These are phyloP conservation scores for Thera britannica DNA, from an alignment of 2,888 invertebrate genomes.

Conservation along the genomic window DNA sequence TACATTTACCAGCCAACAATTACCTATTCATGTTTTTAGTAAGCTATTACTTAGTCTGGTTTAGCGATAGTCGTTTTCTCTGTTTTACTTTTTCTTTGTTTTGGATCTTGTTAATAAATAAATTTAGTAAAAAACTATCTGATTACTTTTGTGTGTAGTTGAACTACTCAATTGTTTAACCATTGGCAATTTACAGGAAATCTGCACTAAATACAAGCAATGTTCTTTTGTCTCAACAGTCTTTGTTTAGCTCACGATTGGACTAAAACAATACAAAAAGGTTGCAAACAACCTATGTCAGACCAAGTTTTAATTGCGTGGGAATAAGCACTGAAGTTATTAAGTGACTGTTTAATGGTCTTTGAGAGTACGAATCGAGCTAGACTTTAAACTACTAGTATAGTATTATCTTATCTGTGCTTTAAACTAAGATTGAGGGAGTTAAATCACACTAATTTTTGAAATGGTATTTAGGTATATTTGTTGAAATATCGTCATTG, in stretches of 20 bases:
- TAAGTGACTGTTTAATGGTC: slow-evolving; percentile 9
- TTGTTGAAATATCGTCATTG: no score
- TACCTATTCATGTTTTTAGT: no score
- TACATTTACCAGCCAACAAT: no score
- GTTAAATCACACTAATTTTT: no score
- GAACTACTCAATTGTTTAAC: neutral
- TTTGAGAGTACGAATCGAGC: neutral
- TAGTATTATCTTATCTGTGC: no score
- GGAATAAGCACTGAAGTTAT: slow-evolving; percentile 7
- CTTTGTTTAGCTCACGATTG: slow-evolving; percentile 77
- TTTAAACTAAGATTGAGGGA: neutral
- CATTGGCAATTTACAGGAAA: slow-evolving; percentile 51
- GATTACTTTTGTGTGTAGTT: neutral
- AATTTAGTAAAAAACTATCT: neutral
- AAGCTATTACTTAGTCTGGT: no score
- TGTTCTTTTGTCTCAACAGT: slow-evolving; percentile 68
- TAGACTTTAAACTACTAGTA: neutral
- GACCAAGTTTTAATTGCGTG: slow-evolving; percentile 79
- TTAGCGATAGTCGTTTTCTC: no score
- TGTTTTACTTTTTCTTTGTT: no score
- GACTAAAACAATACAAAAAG: slow-evolving; percentile 72
- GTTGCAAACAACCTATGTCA: slow-evolving; percentile 70
- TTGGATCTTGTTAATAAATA: no score
- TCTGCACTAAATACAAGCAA: slow-evolving; percentile 72
- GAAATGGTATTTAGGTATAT: no score